phyloP scores from a whole-genome alignment of 2,113 vertebrate genomes.

The Bagarius yarrelli region DNA sequence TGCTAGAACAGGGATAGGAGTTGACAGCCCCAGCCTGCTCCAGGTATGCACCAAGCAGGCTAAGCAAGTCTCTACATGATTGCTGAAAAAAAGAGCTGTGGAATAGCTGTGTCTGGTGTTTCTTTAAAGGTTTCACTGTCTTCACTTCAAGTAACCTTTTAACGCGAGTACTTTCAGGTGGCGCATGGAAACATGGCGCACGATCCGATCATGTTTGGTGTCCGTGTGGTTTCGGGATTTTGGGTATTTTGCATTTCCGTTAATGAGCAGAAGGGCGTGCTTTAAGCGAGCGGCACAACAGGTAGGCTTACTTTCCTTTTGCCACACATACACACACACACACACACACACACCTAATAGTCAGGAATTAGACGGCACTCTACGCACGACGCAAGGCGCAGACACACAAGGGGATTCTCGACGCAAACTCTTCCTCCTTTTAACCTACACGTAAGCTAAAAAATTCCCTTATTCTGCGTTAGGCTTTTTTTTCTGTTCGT shows the following conservation, averaged over 20 bases:
- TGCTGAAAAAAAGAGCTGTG: background rate
- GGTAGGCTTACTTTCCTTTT: background rate
- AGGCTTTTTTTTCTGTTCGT: background rate
- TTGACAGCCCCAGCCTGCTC: background rate
- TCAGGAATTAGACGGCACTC: background rate
- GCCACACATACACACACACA: background rate
- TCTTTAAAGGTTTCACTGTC: too few relatives aligned
- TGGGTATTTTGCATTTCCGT: constrained; percentile 14
- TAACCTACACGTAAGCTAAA: constrained; percentile 4
- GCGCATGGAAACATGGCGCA: background rate
- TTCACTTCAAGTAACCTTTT: too few relatives aligned
- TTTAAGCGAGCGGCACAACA: background rate
- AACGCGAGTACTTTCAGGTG: background rate
- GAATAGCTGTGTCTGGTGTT: background rate
- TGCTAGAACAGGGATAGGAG: background rate
- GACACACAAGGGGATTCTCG: background rate
- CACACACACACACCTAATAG: background rate
- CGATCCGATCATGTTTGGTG: background rate
- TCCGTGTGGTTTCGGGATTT: background rate
- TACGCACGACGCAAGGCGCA: background rate
- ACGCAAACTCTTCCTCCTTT: background rate
- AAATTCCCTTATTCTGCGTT: background rate
- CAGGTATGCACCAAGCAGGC: background rate
- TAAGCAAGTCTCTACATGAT: background rate
- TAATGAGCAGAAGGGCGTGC: constrained; percentile 24